Percentiles rank a stretch among this genome's conserved stretches.
Conservation (phyloP, 2,797 vertebrate genomes). For the Xyrichtys novacula region DNA sequence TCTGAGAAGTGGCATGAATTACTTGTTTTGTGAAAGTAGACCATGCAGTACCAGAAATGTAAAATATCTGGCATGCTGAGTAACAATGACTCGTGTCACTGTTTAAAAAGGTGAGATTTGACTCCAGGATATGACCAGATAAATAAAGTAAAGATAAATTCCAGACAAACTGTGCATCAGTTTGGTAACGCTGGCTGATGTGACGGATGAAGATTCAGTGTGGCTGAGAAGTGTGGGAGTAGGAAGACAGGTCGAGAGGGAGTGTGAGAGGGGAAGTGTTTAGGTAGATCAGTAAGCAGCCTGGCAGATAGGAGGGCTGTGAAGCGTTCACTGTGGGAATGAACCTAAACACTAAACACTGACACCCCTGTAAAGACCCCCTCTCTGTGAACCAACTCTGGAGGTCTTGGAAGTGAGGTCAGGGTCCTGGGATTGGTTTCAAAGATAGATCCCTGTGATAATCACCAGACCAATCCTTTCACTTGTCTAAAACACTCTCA, state of each 20-base stretch:
- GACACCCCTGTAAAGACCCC: not conserved
- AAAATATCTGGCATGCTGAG: too few relatives aligned
- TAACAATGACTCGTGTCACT: too few relatives aligned
- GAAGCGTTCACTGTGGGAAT: constrained; percentile 68
- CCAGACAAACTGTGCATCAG: too few relatives aligned
- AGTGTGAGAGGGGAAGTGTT: constrained; percentile 73
- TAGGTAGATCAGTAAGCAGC: constrained; percentile 68
- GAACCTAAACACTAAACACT: constrained; percentile 8
- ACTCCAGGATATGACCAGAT: too few relatives aligned
- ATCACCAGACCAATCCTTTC: too few relatives aligned
- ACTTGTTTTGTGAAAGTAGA: too few relatives aligned
- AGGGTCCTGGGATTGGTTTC: constrained; percentile 59
- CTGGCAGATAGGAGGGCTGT: constrained; percentile 56
- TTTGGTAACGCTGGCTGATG: constrained; percentile 4
- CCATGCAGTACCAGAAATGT: too few relatives aligned
- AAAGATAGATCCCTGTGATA: not conserved
- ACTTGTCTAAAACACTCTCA: too few relatives aligned
- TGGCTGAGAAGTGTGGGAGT: constrained; percentile 54
- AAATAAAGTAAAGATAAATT: too few relatives aligned
- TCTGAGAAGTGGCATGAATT: too few relatives aligned
- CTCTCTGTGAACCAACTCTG: constrained; percentile 18
- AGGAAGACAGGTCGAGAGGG: constrained; percentile 44
- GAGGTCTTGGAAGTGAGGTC: not conserved
- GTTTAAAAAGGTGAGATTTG: too few relatives aligned
- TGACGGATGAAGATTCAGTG: constrained; percentile 3